A percentile compares a stretch with the other conserved stretches of the same genome.
Evolutionary conservation across 2,797 vertebrate genomes (phyloP).

Genomic region (Petrocephalus sullivani): DNA sequence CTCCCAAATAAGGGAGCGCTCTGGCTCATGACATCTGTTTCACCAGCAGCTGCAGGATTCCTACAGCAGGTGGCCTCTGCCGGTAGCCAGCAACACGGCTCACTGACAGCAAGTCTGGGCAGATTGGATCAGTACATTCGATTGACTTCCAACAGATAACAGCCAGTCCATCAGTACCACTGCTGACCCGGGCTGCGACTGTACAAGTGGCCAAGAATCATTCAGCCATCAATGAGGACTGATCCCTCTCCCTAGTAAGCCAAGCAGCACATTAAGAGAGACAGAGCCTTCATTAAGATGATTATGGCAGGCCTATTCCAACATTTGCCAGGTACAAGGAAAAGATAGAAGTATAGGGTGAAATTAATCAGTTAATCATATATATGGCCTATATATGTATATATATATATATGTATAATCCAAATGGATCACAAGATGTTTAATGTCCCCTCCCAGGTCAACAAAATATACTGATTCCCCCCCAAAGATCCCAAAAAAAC

Average conservation of each 20-base stretch:
- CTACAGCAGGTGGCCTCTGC: neutral
- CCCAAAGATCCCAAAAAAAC: neutral
- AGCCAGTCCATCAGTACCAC: neutral
- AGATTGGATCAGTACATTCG: neutral
- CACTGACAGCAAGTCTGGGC: constrained; percentile 2
- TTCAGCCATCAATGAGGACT: neutral
- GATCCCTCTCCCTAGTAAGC: neutral
- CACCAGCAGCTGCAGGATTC: neutral
- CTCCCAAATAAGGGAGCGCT: neutral
- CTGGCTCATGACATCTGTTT: neutral
- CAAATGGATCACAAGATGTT: neutral
- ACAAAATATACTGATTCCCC: neutral
- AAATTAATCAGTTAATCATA: neutral
- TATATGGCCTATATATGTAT: neutral
- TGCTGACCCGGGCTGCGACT: neutral
- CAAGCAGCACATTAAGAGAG: neutral
- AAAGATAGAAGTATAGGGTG: neutral
- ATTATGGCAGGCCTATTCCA: neutral
- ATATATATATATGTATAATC: neutral
- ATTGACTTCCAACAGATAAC: neutral
- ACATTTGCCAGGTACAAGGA: neutral
- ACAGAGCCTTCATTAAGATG: neutral
- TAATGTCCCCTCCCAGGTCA: neutral
- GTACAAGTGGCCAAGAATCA: constrained; percentile 4
- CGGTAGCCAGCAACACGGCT: neutral